Evolutionary conservation across 2,113 vertebrate species (phyloP).

Genomic region (Oceanodroma tethys): DNA sequence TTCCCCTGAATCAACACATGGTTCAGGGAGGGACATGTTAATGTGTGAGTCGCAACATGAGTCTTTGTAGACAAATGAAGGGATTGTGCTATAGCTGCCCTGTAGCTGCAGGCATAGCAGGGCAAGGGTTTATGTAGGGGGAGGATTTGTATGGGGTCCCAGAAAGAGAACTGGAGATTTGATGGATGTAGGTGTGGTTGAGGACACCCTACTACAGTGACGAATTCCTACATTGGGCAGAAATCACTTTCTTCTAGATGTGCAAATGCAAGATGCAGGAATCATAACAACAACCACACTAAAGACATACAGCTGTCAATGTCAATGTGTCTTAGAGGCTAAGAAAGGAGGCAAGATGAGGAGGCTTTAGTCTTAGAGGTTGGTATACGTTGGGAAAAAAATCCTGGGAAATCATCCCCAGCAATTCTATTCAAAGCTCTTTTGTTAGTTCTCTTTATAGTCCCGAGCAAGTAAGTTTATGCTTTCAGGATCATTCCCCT

Average conservation of each 20-base stretch:
- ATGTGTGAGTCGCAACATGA: background rate
- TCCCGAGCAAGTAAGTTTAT: background rate
- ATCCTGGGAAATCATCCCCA: background rate
- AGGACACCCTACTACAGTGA: background rate
- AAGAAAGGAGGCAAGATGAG: background rate
- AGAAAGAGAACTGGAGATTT: background rate
- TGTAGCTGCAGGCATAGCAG: background rate
- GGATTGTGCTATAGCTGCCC: background rate
- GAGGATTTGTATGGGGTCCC: background rate
- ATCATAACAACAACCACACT: background rate
- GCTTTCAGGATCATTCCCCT: background rate
- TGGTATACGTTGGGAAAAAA: background rate
- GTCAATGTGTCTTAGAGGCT: background rate
- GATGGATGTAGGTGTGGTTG: background rate
- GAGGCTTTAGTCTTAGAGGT: background rate
- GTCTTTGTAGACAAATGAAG: background rate
- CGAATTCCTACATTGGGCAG: background rate
- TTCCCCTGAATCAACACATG: fast-evolving
- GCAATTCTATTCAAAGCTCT: background rate
- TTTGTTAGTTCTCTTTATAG: background rate
- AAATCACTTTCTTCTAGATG: background rate
- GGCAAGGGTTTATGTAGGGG: background rate
- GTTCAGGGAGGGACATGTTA: background rate
- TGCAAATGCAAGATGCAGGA: background rate
- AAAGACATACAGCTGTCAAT: background rate